Base-by-base conservation (phyloP, 2,797 vertebrate genomes). In the Enteromius fasciolatus region DNA sequence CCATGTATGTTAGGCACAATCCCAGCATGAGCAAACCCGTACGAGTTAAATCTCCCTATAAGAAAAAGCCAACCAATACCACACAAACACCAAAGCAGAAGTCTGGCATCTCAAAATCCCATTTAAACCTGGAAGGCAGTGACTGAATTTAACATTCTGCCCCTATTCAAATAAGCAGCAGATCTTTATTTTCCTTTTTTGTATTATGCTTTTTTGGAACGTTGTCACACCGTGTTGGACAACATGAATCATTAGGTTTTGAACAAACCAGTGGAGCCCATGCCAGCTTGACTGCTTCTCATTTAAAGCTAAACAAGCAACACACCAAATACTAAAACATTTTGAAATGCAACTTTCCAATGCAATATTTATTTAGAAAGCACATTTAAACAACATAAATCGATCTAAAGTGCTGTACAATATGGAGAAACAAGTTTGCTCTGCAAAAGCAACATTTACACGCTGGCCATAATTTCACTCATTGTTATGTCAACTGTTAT, bases 1-100 rank as follows among this genome's bases (percentile, higher is more conserved):
- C 46, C 70, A 33, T 33, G 25, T 12, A 36, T 52, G 69, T 1
- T 33, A 50, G 70, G 17, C 70, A 20, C 50, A 75, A 75, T 1
- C 31, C 33, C 72, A 75, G 72, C 50, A 57, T 5, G 33, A n/a
- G 50, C 72, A 74, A 57, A 39, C 46, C 10, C 10, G 33, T 50
- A n/a, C 48, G 28, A 36, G 70, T 73, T 36, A 36, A 36, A 23
- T 39, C 73, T 41, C 41, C 15, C 52, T 33, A 23, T 39, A 17
- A 54, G 50, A 59, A 57, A 59, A 75, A 41, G n/a, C 18, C 0
- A 54, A 36, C 10, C 17, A 57, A 8, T 8, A n/a, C 20, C 33
- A 75, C 33, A 39, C 20, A 75, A 57, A 57, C 50, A 36, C n/a
- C n/a, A 54, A 54, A 74, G 70, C 70, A 36, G 48, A 72, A 72